Conservation (phyloP, 1,140 invertebrate genomes). For the Plodia interpunctella region DNA sequence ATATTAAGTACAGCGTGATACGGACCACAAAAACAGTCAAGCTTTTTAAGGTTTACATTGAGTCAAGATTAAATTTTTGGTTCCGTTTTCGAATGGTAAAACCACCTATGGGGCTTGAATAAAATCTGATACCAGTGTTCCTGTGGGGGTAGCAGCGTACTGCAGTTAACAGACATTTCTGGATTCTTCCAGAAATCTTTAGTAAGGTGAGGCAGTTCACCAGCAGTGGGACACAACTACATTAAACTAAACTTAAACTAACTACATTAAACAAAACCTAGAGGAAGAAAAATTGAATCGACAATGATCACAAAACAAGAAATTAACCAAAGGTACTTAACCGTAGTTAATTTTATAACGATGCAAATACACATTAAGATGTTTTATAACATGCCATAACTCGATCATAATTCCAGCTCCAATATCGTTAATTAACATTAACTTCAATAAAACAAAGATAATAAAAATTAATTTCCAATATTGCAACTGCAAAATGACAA, state of each 20-base stretch:
- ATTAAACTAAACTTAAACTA: too few relatives aligned
- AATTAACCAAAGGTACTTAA: not conserved
- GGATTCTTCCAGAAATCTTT: too few relatives aligned
- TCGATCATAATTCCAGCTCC: not conserved
- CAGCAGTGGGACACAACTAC: too few relatives aligned
- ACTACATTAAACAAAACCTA: too few relatives aligned
- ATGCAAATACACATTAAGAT: not conserved
- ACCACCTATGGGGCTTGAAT: too few relatives aligned
- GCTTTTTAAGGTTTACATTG: not conserved
- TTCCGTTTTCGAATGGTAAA: too few relatives aligned
- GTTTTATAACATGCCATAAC: not conserved
- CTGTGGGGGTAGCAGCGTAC: too few relatives aligned
- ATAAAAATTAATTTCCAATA: not conserved
- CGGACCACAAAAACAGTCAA: not conserved
- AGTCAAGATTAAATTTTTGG: not conserved
- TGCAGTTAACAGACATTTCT: too few relatives aligned
- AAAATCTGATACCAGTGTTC: too few relatives aligned
- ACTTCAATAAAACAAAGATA: not conserved
- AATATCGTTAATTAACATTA: not conserved
- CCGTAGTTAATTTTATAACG: not conserved
- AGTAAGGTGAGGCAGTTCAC: too few relatives aligned
- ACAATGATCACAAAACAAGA: too few relatives aligned
- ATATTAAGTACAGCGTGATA: not conserved
- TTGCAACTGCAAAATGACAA: not conserved
- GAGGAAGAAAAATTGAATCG: too few relatives aligned